phyloP scores from a whole-genome alignment of 2,797 vertebrate genomes.

The Chloroceryle amazona region DNA sequence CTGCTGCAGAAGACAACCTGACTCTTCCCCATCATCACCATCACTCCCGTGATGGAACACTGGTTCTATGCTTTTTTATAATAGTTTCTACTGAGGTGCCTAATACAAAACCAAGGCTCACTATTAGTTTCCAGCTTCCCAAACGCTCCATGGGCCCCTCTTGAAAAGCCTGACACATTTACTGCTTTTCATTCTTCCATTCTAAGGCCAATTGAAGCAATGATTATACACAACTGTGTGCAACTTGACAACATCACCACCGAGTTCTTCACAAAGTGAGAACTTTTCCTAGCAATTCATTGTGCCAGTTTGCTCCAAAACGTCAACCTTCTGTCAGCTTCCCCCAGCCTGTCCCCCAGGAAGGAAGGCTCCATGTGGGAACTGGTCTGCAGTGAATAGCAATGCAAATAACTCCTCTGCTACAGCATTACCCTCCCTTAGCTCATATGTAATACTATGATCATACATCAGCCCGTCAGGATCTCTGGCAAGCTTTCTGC shows the following conservation, averaged over 20 bases:
- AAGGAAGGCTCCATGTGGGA: slow-evolving; percentile 18
- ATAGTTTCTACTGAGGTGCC: neutral
- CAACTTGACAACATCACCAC: slow-evolving; percentile 29
- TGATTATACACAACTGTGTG: neutral
- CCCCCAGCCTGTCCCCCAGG: neutral
- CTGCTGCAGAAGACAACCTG: neutral
- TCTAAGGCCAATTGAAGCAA: slow-evolving; percentile 19
- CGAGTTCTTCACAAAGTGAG: neutral
- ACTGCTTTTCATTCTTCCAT: slow-evolving; percentile 40
- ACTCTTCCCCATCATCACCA: neutral
- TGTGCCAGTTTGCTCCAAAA: slow-evolving; percentile 31
- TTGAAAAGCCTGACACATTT: slow-evolving; percentile 53
- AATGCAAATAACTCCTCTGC: slow-evolving; percentile 57
- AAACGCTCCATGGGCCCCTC: neutral
- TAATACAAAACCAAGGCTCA: neutral
- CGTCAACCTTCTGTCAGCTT: slow-evolving; percentile 23
- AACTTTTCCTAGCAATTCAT: slow-evolving; percentile 31
- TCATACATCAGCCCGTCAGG: neutral
- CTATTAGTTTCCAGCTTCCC: neutral
- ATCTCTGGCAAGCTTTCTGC: slow-evolving; percentile 38
- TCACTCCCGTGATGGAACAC: neutral
- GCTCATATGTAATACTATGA: neutral
- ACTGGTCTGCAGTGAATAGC: slow-evolving; percentile 19
- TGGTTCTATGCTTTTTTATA: neutral
- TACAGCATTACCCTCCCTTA: neutral